Evolutionary conservation across 2,797 vertebrate genomes (phyloP).

Genomic region (Periophthalmus magnuspinnatus): DNA sequence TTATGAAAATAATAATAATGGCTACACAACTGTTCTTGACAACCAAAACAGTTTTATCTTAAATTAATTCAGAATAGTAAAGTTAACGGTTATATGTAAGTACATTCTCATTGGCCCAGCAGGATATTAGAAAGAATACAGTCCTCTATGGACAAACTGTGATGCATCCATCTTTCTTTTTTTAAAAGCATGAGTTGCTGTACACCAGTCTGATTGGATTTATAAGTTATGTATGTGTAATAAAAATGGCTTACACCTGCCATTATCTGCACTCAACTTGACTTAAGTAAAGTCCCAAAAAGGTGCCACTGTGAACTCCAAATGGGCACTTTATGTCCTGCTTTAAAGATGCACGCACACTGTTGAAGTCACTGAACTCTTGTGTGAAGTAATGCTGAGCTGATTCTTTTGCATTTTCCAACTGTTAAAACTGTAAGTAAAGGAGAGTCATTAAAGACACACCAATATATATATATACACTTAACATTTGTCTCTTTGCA

Average conservation of each 20-base stretch:
- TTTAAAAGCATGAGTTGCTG: conserved; percentile 18
- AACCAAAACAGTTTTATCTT: conserved; percentile 11
- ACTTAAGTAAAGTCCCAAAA: conserved; percentile 52
- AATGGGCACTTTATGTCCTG: conserved; percentile 49
- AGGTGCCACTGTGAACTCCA: conserved; percentile 68
- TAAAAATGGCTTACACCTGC: conserved; percentile 44
- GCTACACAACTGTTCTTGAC: not conserved
- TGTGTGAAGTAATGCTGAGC: conserved; percentile 28
- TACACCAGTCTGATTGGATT: conserved; percentile 25
- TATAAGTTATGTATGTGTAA: conserved; percentile 29
- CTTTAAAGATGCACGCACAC: conserved; percentile 45
- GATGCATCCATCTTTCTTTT: conserved; percentile 23
- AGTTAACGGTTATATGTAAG: not conserved
- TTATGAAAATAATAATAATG: not conserved
- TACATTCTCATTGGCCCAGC: conserved; percentile 8
- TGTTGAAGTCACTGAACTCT: conserved; percentile 25
- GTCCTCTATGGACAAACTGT: conserved; percentile 16
- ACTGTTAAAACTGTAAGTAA: conserved; percentile 32
- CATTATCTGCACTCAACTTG: conserved; percentile 49
- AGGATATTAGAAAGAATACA: conserved; percentile 10
- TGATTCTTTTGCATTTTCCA: conserved; percentile 61
- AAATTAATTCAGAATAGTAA: not conserved
- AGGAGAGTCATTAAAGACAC: conserved; percentile 35
- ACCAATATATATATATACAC: conserved; percentile 38
- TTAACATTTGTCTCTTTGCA: conserved; percentile 38